Base-by-base conservation (phyloP, 1,140 invertebrate genomes). In the Chionoecetes opilio region DNA sequence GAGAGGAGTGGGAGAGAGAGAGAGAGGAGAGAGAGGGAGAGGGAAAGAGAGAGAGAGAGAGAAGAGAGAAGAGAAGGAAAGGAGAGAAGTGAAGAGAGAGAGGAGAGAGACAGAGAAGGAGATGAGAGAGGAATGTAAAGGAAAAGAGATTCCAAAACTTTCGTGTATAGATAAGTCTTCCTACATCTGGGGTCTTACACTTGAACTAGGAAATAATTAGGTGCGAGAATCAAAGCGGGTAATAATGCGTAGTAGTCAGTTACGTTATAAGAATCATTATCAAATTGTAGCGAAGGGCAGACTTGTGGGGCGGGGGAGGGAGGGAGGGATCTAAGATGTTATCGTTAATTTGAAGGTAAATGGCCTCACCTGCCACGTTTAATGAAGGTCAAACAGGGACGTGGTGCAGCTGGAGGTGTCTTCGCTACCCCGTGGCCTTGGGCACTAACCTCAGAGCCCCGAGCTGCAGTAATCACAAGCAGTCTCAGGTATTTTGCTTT, bases 361-460 rank as follows among this genome's bases (percentile, higher is more conserved):
- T 26, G 63, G 63, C 63, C 63, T 75, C 63, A 75, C 63, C 63
- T 75, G 63, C n/a, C 63, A 75, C 63, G 63, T n/a, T 46, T 75
- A 75, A 75, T 75, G 63, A 75, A 75, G 63, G 63, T 75, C 63
- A 75, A 75, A 75, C 63, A 26, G 63, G 26, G 63, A 75, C 63
- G 63, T n/a, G 63, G 11, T 21, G 63, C 63, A 75, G 63, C 63
- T 75, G 63, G 63, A 75, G 63, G 63, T n/a, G 21, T 17, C 63
- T 5, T 75, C 63, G 11, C 11, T 75, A 26, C 21, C n/a, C 21
- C 21, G 21, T n/a, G 63, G 63, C 63, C 63, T 3, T 21, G 63
- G 63, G 63, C 41, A 21, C 63, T 6, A 26, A 2, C 63, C 21
- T 26, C 6, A 26, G 63, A 75, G 63, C 21, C 63, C 11, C 46